These are phyloP conservation scores for Cynocephalus volans DNA, from an alignment of 2,113 vertebrate species.

Conservation along the genomic window DNA sequence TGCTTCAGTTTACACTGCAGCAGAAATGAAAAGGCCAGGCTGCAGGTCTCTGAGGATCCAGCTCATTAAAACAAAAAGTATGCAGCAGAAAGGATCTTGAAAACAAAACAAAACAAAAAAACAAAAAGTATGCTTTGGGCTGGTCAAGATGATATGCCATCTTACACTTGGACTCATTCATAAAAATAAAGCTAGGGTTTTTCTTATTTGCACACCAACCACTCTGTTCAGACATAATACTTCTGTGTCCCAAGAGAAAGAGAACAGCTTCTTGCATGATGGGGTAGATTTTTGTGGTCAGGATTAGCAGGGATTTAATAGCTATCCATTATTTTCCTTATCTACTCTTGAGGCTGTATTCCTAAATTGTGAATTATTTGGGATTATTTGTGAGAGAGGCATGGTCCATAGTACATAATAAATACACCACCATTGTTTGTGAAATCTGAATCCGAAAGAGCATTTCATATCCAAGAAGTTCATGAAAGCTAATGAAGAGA, in stretches of 20 bases:
- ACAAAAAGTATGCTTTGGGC: background rate
- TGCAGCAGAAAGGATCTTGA: no score
- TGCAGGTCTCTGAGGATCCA: background rate
- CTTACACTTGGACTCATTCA: background rate
- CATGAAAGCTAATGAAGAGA: background rate
- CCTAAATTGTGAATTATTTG: constrained; percentile 40
- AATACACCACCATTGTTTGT: background rate
- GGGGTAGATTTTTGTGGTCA: background rate
- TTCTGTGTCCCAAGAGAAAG: background rate
- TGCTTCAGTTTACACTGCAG: background rate
- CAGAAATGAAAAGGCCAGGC: background rate
- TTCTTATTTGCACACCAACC: background rate
- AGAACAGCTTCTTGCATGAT: background rate
- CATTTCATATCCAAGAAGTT: constrained; percentile 36
- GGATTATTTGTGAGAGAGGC: background rate
- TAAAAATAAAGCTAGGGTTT: constrained; percentile 27
- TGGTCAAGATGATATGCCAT: background rate
- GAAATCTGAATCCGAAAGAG: constrained; percentile 52
- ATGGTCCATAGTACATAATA: background rate
- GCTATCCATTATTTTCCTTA: background rate
- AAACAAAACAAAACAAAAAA: no score
- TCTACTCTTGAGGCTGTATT: constrained; percentile 14
- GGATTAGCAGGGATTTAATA: constrained; percentile 47
- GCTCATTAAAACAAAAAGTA: no score
- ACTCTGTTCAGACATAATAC: background rate